Conservation (phyloP, 1,140 invertebrate species). For the Ceratosolen solmsi region DNA sequence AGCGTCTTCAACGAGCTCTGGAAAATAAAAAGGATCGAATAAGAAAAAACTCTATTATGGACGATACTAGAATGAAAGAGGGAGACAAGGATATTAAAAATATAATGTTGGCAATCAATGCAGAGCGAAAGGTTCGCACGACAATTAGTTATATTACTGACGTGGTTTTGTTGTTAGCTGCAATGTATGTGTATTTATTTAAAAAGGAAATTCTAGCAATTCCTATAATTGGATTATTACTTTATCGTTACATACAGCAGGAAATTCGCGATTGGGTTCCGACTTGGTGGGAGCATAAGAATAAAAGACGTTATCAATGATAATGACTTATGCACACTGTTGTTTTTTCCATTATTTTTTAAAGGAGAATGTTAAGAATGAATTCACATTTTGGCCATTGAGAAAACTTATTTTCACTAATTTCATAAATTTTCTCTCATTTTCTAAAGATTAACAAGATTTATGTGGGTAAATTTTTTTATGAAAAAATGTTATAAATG, state of each 20-base stretch:
- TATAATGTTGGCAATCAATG: slow-evolving; percentile 67
- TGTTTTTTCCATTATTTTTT: slow-evolving; percentile 32
- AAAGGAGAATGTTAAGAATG: slow-evolving; percentile 45
- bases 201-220: slow-evolving; percentile 84
- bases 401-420: slow-evolving; percentile 24
- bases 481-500: not conserved
- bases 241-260: slow-evolving; percentile 83
- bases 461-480: slow-evolving; percentile 14
- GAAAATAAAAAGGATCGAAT: slow-evolving; percentile 56
- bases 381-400: slow-evolving; percentile 12
- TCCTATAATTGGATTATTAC: slow-evolving; percentile 82
- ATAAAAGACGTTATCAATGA: slow-evolving; percentile 23
- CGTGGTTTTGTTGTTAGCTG: slow-evolving; percentile 80
- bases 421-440: not conserved
- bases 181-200: slow-evolving; percentile 81
- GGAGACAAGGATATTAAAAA: slow-evolving; percentile 24
- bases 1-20: slow-evolving; percentile 57
- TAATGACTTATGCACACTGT: not conserved
- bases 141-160: slow-evolving; percentile 81
- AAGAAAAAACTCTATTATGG: slow-evolving; percentile 33
- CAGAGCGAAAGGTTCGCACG: slow-evolving; percentile 79
- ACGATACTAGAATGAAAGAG: not conserved
- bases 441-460: slow-evolving; percentile 23
- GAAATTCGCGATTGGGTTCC: slow-evolving; percentile 64
- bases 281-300: slow-evolving; percentile 52